A percentile compares a stretch with the other conserved stretches of the same genome.
Evolutionary conservation across 2,888 invertebrate species (phyloP).

Genomic region (Carcina quercana): DNA sequence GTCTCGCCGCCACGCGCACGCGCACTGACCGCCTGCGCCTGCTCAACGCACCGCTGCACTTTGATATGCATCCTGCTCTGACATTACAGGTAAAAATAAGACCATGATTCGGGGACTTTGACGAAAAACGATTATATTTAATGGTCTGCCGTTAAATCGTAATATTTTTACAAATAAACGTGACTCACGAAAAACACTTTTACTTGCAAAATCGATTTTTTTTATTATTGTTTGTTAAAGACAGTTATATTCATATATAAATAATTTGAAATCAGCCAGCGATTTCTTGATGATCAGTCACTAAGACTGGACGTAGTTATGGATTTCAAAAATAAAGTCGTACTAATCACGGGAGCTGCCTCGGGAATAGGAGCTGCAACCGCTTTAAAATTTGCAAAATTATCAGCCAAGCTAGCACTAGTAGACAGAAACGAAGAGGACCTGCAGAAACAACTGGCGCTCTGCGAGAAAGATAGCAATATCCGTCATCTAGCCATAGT

Average conservation of each 20-base stretch:
- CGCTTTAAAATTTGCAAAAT: slow-evolving; percentile 34
- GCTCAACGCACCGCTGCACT: slow-evolving; percentile 77
- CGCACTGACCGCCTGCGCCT: slow-evolving; percentile 39
- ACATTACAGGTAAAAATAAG: slow-evolving; percentile 77
- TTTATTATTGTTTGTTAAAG: too few relatives aligned
- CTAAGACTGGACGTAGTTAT: too few relatives aligned
- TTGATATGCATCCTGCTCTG: slow-evolving; percentile 82
- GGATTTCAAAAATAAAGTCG: slow-evolving; percentile 43
- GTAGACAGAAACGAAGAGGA: slow-evolving; percentile 39
- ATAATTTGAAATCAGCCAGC: too few relatives aligned
- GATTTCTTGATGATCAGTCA: too few relatives aligned
- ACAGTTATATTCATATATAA: too few relatives aligned
- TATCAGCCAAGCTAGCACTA: slow-evolving; percentile 35
- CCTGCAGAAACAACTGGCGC: slow-evolving; percentile 25
- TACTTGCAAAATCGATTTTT: too few relatives aligned
- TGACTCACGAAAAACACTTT: too few relatives aligned
- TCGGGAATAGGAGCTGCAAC: slow-evolving; percentile 48
- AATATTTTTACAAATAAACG: too few relatives aligned
- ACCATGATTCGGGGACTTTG: too few relatives aligned
- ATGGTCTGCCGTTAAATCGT: too few relatives aligned
- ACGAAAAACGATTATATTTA: too few relatives aligned
- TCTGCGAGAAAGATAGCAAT: slow-evolving; percentile 27
- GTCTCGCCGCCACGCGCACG: slow-evolving; percentile 39
- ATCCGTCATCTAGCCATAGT: slow-evolving; percentile 43
- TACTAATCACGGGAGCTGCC: slow-evolving; percentile 47